Base-by-base conservation (phyloP, 1,140 invertebrate genomes). In the Acromyrmex heyeri region DNA sequence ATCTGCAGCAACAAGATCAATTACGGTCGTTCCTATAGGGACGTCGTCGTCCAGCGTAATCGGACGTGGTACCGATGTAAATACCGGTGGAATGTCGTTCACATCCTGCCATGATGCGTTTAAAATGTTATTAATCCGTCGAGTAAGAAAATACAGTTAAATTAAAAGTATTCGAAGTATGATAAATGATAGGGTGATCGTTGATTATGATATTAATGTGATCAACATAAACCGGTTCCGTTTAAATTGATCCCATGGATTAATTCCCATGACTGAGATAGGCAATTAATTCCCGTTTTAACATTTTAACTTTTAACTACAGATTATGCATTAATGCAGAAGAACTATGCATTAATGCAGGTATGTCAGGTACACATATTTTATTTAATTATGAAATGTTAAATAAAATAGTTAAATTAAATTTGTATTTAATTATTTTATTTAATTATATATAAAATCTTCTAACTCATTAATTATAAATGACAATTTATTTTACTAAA, bases 21-120 rank as follows among this genome's bases (percentile, higher is more conserved):
- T 97, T 0, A 99, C 97, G 12, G 97, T 96, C 5, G 97, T 97
- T 38, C 98, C 98, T 85, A 98, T 97, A 0, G 97, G 95, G 0
- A 97, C 96, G 62, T 98, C 97, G 91, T 98, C 98, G 85, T 98
- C 97, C 7, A 99, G 94, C 0, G 97, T 97, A 10, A 98, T 97
- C 0, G 98, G 98, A 69, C 97, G 96, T 0, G 97, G 97, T 7
- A 98, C 96, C 1, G 97, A 97, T 3, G 97, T 97, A 92, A 99
- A 99, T 21, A 98, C 96, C 12, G 99, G 99, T 0, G 97, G 97
- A 87, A 98, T 97, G 93, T 98, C 97, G 93, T 98, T 98, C 83
- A 97, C 96, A 93, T 98, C 97, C 96, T 97, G 91, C 12, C 34
- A 61, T 21, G 30, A 61, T 27, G 12, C 38, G 5, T 72, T 83